Percentiles rank a stretch among this genome's conserved stretches.
phyloP scores from a whole-genome alignment of 1,140 invertebrate species.

The Arion vulgaris region DNA sequence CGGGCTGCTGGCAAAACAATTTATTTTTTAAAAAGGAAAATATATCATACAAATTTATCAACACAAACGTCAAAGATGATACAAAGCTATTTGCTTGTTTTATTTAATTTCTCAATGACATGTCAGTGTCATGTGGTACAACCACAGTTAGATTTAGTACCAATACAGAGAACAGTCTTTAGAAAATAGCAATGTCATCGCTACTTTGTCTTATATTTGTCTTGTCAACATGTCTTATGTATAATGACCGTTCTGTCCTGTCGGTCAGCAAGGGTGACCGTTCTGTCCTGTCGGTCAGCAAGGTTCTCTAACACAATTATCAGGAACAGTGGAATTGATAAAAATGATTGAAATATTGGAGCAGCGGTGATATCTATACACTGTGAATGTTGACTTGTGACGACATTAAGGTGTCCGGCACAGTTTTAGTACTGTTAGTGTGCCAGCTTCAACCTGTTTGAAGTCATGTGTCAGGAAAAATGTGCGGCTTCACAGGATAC shows the following conservation, averaged over 20 bases:
- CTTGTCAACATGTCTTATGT: no score
- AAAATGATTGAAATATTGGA: background rate
- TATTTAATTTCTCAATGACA: no score
- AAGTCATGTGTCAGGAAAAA: background rate
- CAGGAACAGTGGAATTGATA: background rate
- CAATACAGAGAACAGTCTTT: background rate
- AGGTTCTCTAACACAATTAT: background rate
- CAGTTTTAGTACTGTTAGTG: background rate
- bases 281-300: background rate
- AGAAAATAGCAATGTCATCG: background rate
- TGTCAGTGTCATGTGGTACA: background rate
- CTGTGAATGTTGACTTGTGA: background rate
- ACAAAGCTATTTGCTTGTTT: no score
- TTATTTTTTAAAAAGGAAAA: no score
- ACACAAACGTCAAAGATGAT: no score
- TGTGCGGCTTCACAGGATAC: background rate
- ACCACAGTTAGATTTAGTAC: background rate
- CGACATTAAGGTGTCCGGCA: background rate
- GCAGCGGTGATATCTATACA: background rate
- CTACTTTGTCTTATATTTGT: background rate
- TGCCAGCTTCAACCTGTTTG: background rate
- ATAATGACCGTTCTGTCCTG: no score
- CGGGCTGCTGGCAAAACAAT: no score
- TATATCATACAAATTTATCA: no score
- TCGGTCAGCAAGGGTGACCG: background rate